phyloP scores from a whole-genome alignment of 2,888 invertebrate genomes.

The Nasonovia ribisnigri region DNA sequence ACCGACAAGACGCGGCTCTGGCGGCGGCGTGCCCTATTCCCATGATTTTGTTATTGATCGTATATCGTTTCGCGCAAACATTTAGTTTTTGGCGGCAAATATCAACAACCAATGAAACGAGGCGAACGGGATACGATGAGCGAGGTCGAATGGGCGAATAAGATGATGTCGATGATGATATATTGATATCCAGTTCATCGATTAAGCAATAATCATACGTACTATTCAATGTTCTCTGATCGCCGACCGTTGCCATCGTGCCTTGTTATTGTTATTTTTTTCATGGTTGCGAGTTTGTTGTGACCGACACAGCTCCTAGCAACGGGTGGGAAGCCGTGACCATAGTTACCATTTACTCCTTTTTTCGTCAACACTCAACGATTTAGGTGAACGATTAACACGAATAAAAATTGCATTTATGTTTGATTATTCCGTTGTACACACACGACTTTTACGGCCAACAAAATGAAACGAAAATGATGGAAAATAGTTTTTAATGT shows the following conservation, averaged over 20 bases:
- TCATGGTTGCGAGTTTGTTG: conserved; percentile 59
- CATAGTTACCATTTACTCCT: conserved; percentile 68
- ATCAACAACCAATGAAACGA: not conserved
- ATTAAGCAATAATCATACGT: too few species aligned
- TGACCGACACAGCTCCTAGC: conserved; percentile 57
- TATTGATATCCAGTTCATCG: not conserved
- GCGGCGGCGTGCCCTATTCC: conserved; percentile 27
- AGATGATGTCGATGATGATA: too few species aligned
- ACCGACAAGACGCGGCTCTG: not conserved
- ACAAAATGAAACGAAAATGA: not conserved
- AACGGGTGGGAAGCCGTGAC: conserved; percentile 68
- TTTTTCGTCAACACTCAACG: conserved; percentile 66
- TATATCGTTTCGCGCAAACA: not conserved
- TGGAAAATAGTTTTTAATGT: conserved; percentile 47
- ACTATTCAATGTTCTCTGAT: too few species aligned
- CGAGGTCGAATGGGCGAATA: not conserved
- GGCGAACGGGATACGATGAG: not conserved
- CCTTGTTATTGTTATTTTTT: not conserved
- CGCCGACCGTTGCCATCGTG: too few species aligned
- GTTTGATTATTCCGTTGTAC: not conserved
- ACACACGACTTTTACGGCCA: not conserved
- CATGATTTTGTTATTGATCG: conserved; percentile 60
- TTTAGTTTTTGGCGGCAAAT: not conserved
- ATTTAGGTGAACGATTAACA: conserved; percentile 62
- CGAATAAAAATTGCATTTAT: not conserved